Evolutionary conservation across 1,140 invertebrate species (phyloP).

Genomic region (Drosophila ambigua): DNA sequence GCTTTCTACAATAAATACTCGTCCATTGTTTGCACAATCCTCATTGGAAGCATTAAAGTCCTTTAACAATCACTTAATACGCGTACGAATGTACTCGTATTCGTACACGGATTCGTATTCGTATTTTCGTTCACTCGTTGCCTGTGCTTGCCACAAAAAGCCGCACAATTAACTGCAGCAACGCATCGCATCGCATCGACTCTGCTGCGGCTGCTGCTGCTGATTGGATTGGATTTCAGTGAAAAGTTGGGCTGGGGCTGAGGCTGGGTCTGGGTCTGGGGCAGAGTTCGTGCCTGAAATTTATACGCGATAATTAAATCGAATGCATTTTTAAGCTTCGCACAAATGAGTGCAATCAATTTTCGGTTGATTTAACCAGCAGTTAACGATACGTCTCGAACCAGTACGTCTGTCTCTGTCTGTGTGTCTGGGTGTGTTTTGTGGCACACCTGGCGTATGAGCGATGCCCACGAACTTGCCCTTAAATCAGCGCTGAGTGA

Average conservation of each 20-base stretch:
- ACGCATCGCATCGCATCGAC: conserved; percentile 1
- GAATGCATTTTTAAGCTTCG: conserved; percentile 76
- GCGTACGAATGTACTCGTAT: conserved; percentile 10
- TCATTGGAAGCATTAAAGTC: background rate
- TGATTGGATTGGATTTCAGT: conserved; percentile 12
- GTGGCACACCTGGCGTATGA: conserved; percentile 47
- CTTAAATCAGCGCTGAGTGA: conserved; percentile 14
- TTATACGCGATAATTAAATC: conserved; percentile 76
- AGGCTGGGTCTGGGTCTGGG: background rate
- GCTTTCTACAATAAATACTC: no score
- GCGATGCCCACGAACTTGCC: conserved; percentile 37
- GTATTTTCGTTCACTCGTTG: conserved; percentile 14
- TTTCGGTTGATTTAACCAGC: conserved; percentile 53
- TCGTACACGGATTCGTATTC: conserved; percentile 13
- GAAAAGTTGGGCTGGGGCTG: background rate
- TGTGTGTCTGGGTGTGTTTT: conserved; percentile 38
- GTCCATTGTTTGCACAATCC: no score
- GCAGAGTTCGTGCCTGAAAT: conserved; percentile 41
- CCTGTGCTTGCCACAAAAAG: conserved; percentile 38
- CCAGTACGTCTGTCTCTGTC: no score
- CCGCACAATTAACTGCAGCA: conserved; percentile 67
- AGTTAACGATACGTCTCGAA: conserved; percentile 35
- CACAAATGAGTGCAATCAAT: conserved; percentile 71
- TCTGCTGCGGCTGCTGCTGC: background rate
- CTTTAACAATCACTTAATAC: conserved; percentile 3